A percentile compares a stretch with the other conserved stretches of the same genome.
phyloP scores from a whole-genome alignment of 2,113 vertebrate species.

The Ictalurus furcatus region DNA sequence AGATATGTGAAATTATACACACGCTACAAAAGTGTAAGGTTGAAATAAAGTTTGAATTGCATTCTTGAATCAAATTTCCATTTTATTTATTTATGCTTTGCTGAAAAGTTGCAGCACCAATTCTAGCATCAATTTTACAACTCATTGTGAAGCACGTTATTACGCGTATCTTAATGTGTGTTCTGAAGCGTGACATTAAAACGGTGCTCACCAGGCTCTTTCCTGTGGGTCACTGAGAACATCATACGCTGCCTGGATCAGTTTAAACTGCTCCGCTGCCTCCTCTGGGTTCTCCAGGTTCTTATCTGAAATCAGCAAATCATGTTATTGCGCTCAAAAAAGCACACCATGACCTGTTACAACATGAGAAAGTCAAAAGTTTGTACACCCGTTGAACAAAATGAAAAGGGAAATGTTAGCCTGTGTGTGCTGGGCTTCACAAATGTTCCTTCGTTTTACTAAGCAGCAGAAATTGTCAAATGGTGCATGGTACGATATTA shows the following conservation, averaged over 20 bases:
- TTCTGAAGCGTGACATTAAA: background rate
- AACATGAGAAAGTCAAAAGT: background rate
- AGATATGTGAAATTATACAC: background rate
- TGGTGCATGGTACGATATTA: background rate
- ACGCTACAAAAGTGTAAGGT: background rate
- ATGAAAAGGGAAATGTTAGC: background rate
- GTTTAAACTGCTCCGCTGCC: conserved; percentile 90
- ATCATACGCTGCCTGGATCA: conserved; percentile 96
- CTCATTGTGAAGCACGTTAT: background rate
- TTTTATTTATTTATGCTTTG: background rate
- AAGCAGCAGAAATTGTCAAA: background rate
- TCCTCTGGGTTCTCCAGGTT: conserved; percentile 89
- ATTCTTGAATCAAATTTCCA: background rate
- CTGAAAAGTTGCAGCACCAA: background rate
- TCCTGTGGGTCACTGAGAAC: conserved; percentile 95
- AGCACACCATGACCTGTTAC: background rate
- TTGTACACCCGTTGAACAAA: background rate
- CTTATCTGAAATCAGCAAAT: conserved; percentile 80
- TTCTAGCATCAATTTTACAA: background rate
- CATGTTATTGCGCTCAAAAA: background rate
- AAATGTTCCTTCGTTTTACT: background rate
- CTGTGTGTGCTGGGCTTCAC: background rate
- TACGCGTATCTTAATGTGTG: background rate
- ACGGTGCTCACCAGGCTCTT: conserved; percentile 82
- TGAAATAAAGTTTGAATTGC: background rate